Evolutionary conservation across 2,797 vertebrate species (phyloP), one percentile per base, ranked within the genome.

Genomic region (Synanceia verrucosa): DNA sequence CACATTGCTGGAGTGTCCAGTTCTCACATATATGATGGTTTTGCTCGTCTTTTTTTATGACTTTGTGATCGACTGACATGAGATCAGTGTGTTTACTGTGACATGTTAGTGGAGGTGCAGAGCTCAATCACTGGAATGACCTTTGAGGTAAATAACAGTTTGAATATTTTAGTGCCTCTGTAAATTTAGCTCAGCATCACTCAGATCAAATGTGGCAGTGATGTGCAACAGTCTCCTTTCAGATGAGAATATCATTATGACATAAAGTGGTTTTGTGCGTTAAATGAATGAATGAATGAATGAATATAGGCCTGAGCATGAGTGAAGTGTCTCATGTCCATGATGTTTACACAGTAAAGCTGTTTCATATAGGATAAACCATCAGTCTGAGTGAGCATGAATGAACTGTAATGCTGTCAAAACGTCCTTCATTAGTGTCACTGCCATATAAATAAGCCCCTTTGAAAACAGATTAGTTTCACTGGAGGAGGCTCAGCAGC

Each of bases 351-450:
- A 57, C 26, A 74, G n/a, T 71, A 47, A 73, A 57, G 36, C 28
- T 43, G 44, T 63, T 64, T 58, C 31, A n/a, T n/a, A n/a, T 33
- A 34, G 33, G 26, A 28, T 58, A 51, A 63, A 43, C 21, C 19
- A 37, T 78, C 2, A 61, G 41, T 29, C 2, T n/a, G 33, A 11
- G 11, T 61, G 60, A n/a, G 33, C 31, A 53, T 43, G 44, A 62
- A 73, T 63, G 47, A 72, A 51, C 52, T 41, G 63, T 76, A 53
- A 72, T 43, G 31, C 60, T 64, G 74, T 71, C 66, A 70, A 69
- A 75, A 60, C 59, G 55, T 69, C 51, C 44, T 76, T 70, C 59
- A 74, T 77, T 81, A 70, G 47, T 71, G 60, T 66, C 70, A 67
- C 2, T 55, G 74, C 18, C 34, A 48, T 23, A 53, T 46, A 74